Evolutionary conservation across 2,113 vertebrate species (phyloP).

Genomic region (Nansenia antarctica): DNA sequence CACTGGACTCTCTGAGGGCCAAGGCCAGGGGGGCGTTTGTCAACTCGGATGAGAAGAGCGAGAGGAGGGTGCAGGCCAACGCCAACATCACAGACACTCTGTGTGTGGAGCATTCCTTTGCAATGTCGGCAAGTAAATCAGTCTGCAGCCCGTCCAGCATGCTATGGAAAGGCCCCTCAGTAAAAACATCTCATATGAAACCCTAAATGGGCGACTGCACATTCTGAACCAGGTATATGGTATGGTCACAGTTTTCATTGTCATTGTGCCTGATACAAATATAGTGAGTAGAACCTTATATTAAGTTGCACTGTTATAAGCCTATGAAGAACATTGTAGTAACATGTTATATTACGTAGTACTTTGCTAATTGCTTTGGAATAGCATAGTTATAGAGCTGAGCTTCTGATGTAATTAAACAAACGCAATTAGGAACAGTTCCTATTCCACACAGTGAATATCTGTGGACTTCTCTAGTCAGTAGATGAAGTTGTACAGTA

Average conservation of each 20-base stretch:
- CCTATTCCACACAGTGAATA: too few relatives aligned
- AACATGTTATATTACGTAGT: too few relatives aligned
- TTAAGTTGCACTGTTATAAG: too few relatives aligned
- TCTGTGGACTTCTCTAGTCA: background rate
- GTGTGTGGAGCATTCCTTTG: conserved; percentile 65
- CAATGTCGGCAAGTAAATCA: conserved; percentile 78
- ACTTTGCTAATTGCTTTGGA: too few relatives aligned
- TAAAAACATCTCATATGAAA: background rate
- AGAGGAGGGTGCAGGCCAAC: conserved; percentile 49
- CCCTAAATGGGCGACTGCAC: background rate
- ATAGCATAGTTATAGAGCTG: too few relatives aligned
- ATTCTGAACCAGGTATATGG: background rate
- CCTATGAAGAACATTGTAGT: too few relatives aligned
- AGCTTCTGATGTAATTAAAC: too few relatives aligned
- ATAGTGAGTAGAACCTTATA: too few relatives aligned
- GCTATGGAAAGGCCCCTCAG: background rate
- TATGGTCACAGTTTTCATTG: background rate
- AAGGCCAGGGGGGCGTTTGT: conserved; percentile 69
- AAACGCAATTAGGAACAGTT: too few relatives aligned
- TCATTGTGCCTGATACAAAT: background rate
- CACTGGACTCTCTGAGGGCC: conserved; percentile 68
- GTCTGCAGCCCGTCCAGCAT: conserved; percentile 6
- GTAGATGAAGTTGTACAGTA: background rate
- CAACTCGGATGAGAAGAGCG: conserved; percentile 47
- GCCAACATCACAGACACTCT: conserved; percentile 26